These are phyloP conservation scores for Hemibagrus guttatus DNA, from an alignment of 2,797 vertebrate species.

Conservation along the genomic window DNA sequence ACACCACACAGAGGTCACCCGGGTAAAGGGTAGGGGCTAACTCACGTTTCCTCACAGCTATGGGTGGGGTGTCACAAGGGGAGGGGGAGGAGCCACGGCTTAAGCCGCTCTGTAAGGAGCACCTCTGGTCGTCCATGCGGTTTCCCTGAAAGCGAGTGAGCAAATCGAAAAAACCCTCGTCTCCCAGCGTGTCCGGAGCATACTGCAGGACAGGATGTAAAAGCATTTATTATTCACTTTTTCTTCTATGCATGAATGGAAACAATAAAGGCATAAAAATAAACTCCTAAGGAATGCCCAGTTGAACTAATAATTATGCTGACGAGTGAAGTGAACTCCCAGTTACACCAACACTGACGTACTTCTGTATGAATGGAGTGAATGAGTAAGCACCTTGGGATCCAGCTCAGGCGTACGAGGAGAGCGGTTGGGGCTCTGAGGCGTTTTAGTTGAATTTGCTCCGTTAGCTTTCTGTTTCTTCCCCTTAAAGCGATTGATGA, in stretches of 20 bases:
- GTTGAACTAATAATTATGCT: neutral
- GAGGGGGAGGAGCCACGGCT: conserved; percentile 65
- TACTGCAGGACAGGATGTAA: conserved; percentile 60
- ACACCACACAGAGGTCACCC: neutral
- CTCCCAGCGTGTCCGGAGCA: conserved; percentile 78
- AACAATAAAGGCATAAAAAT: neutral
- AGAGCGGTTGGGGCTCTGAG: conserved; percentile 74
- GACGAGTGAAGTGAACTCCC: neutral
- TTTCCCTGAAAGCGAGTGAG: conserved; percentile 94
- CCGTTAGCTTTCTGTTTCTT: conserved; percentile 83
- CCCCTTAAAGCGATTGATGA: conserved; percentile 87
- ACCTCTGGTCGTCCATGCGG: conserved; percentile 97
- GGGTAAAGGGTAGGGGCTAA: conserved; percentile 41
- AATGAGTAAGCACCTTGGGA: conserved; percentile 27
- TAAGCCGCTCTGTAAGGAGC: conserved; percentile 78
- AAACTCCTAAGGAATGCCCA: neutral
- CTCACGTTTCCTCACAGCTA: conserved; percentile 84
- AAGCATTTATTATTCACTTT: neutral
- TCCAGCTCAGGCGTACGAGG: conserved; percentile 52
- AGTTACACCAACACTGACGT: neutral
- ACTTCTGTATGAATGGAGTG: no score
- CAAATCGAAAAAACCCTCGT: conserved; percentile 95
- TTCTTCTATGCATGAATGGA: neutral
- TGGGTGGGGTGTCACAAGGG: conserved; percentile 75
- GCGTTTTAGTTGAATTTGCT: conserved; percentile 70